Evolutionary conservation across 2,888 invertebrate species (phyloP).

Genomic region (Diarsia dahlii): DNA sequence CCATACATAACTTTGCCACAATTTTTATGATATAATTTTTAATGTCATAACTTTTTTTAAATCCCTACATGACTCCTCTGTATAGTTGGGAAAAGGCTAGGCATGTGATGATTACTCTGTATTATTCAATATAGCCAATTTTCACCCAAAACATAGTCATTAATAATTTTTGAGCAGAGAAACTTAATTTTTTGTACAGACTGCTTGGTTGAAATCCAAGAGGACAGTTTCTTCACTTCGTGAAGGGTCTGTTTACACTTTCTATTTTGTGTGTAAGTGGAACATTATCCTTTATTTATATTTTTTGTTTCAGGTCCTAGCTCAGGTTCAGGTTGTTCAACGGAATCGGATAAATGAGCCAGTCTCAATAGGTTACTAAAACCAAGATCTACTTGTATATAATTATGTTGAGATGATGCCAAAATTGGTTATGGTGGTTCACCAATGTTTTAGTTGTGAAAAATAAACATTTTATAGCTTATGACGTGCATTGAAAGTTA

Average conservation of each 20-base stretch:
- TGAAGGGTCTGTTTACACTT: neutral
- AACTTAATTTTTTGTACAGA: neutral
- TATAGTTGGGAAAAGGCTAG: too few relatives aligned
- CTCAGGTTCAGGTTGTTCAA: conserved; percentile 92
- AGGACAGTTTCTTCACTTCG: too few relatives aligned
- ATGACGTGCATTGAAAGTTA: conserved; percentile 54
- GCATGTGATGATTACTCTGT: too few relatives aligned
- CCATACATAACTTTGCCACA: neutral
- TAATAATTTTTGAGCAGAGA: neutral
- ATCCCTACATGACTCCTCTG: neutral
- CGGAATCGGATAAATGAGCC: conserved; percentile 90
- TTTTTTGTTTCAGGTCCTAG: conserved; percentile 87
- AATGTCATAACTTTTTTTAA: neutral
- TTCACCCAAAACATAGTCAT: neutral
- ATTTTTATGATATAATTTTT: neutral
- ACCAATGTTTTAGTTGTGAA: conserved; percentile 66
- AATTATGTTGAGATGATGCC: conserved; percentile 67
- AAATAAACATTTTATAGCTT: conserved; percentile 62
- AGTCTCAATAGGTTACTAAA: conserved; percentile 68
- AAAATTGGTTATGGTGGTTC: conserved; percentile 66
- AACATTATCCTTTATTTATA: conserved; percentile 22
- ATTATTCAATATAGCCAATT: too few relatives aligned
- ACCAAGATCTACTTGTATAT: conserved; percentile 68
- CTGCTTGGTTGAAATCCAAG: neutral
- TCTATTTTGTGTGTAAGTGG: neutral